phyloP scores from a whole-genome alignment of 2,797 vertebrate species.

The Podargus strigoides region DNA sequence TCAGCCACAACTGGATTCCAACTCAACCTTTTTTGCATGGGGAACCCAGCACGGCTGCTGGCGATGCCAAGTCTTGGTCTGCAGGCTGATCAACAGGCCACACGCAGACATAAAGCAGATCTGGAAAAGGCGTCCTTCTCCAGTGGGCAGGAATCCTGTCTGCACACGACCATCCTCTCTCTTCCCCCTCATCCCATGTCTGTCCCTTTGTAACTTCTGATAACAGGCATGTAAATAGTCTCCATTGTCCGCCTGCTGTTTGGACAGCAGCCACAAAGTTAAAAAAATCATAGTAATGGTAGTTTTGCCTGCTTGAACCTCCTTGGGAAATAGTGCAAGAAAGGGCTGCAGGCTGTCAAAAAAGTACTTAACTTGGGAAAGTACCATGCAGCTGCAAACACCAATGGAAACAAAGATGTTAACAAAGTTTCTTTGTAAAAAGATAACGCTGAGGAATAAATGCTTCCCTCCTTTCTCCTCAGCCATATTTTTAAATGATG shows the following conservation, averaged over 20 bases:
- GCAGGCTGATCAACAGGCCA: not conserved
- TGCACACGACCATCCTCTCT: fast-evolving
- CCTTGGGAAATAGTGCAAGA: not conserved
- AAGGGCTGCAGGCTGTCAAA: not conserved
- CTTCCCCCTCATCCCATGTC: too few relatives aligned
- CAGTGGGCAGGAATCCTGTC: not conserved
- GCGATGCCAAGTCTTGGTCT: not conserved
- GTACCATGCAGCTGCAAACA: not conserved
- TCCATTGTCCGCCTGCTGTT: not conserved
- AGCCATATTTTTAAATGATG: not conserved
- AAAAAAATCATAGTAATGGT: not conserved
- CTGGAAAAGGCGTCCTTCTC: not conserved
- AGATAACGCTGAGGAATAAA: not conserved
- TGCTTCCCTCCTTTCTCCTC: not conserved
- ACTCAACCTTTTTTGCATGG: not conserved
- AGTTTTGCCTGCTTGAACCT: not conserved
- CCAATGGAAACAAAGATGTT: not conserved
- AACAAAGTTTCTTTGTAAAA: not conserved
- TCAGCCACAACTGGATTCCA: not conserved
- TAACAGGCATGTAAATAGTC: not conserved
- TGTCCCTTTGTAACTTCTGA: not conserved
- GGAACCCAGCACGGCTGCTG: not conserved
- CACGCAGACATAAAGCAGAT: not conserved
- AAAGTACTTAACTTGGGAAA: not conserved
- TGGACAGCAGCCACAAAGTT: not conserved